Evolutionary conservation across 2,113 vertebrate genomes (phyloP).

Genomic region (Ptyas mucosa): DNA sequence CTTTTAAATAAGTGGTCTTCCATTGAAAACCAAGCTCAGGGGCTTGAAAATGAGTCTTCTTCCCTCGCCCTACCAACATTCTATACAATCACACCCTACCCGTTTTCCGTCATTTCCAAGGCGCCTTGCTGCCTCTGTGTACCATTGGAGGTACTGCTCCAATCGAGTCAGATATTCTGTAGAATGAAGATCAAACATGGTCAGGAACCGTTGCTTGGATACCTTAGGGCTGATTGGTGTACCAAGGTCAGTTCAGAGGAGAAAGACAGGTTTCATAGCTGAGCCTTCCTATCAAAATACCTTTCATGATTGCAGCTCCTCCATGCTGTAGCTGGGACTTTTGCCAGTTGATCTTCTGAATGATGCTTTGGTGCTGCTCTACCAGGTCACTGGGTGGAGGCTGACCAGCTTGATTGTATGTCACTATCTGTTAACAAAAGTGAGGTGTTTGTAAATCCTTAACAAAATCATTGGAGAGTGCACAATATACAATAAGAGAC

Average conservation of each 20-base stretch:
- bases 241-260: neutral
- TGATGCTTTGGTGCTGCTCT: constrained; percentile 75
- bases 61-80: neutral
- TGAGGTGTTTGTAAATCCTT: neutral
- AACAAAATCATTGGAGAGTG: neutral
- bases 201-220: neutral
- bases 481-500: neutral
- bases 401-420: constrained; percentile 70
- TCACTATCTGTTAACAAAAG: constrained; percentile 67
- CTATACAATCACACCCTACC: constrained; percentile 62
- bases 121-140: constrained; percentile 78
- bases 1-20: neutral
- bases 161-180: constrained; percentile 81
- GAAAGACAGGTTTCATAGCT: neutral
- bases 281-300: constrained; percentile 52
- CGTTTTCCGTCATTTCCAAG: constrained; percentile 82
- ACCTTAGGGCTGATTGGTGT: neutral
- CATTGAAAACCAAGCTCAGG: neutral
- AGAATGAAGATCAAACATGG: neutral
- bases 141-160: constrained; percentile 73
- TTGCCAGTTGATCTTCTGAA: constrained; percentile 82
- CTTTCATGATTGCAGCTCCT: constrained; percentile 68
- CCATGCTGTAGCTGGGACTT: constrained; percentile 77
- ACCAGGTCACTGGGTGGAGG: constrained; percentile 74
- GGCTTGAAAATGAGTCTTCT: neutral